Conservation (phyloP, 2,113 vertebrate genomes). For the Gasterosteus aculeatus region DNA sequence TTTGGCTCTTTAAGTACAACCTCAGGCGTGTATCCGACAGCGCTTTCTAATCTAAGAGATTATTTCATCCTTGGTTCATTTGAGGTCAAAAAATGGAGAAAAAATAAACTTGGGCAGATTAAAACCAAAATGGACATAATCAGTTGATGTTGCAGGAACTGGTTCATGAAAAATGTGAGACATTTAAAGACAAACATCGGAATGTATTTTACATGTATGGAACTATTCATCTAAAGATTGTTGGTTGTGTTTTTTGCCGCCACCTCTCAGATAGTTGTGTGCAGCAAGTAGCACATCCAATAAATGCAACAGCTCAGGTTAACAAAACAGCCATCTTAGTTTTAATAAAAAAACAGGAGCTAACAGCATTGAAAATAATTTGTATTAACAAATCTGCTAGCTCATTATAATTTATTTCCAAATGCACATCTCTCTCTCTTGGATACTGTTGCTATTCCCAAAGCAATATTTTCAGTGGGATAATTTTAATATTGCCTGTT, state of each 20-base stretch:
- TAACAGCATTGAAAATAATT: not conserved
- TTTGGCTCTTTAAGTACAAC: constrained; percentile 17
- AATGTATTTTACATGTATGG: not conserved
- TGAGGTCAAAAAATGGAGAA: not conserved
- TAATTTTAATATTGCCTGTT: not conserved
- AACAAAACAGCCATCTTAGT: not conserved
- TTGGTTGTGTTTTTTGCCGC: not conserved
- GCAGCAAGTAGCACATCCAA: too few species aligned
- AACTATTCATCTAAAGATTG: not conserved
- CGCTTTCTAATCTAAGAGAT: constrained; percentile 10
- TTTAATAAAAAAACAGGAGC: too few species aligned
- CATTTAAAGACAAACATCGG: not conserved
- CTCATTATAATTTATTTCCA: not conserved
- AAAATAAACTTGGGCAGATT: constrained; percentile 17
- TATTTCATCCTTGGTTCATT: not conserved
- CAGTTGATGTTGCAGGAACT: constrained; percentile 27
- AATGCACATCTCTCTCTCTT: not conserved
- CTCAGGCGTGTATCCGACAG: not conserved
- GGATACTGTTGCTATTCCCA: not conserved
- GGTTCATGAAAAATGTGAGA: not conserved
- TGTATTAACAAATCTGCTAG: not conserved
- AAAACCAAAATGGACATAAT: constrained; percentile 32
- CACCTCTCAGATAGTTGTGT: too few species aligned
- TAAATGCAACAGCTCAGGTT: not conserved
- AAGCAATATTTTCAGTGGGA: not conserved